Evolutionary conservation across 2,113 vertebrate species (phyloP).

Genomic region (Eira barbara): DNA sequence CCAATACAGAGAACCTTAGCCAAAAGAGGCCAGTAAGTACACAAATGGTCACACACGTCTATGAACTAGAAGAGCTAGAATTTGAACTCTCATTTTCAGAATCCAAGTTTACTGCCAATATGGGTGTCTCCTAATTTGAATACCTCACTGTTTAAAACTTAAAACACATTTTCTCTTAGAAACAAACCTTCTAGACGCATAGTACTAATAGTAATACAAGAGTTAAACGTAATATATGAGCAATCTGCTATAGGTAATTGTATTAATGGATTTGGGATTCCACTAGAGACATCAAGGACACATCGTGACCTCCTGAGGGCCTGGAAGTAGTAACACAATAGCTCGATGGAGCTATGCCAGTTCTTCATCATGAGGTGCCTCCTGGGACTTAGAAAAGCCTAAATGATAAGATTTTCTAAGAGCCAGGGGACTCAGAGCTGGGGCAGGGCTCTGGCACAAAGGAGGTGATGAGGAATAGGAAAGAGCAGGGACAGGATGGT

Average conservation of each 20-base stretch:
- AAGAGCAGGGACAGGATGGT: neutral
- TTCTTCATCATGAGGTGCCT: neutral
- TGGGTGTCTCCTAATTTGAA: neutral
- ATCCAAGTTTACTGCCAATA: neutral
- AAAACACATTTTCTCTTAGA: slow-evolving; percentile 4
- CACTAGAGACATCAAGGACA: neutral
- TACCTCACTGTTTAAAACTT: neutral
- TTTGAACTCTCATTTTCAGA: neutral
- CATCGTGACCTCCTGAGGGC: neutral
- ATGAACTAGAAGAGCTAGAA: neutral
- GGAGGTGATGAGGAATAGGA: too few species aligned
- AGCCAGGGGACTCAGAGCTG: neutral
- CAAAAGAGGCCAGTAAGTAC: neutral
- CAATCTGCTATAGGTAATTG: neutral
- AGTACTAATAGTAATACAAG: neutral
- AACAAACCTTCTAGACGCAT: neutral
- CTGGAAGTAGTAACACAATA: neutral
- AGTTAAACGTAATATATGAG: neutral
- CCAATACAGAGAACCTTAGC: neutral
- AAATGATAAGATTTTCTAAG: neutral
- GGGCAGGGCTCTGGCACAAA: neutral
- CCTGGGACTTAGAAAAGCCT: neutral
- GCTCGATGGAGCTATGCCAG: neutral
- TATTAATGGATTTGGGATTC: neutral
- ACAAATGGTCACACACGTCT: neutral